Evolutionary conservation across 1,140 invertebrate genomes (phyloP), one percentile per base, ranked within the genome.

Genomic region (Batillaria attramentaria): DNA sequence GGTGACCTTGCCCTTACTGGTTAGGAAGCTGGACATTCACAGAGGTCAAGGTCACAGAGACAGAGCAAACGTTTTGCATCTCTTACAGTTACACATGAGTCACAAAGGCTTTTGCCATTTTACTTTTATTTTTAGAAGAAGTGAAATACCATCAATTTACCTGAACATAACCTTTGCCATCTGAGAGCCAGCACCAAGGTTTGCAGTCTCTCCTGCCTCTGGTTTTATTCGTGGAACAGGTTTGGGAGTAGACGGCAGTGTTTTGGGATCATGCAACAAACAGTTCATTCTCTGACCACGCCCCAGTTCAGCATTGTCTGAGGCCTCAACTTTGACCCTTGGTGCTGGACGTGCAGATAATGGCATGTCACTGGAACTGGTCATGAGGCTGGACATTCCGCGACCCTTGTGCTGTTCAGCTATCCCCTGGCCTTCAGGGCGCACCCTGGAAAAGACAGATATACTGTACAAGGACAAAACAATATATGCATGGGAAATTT

Each of bases 241-340:
- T 74, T 76, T 80, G 0, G 84, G 77, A 2, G 84, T 79, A 16
- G 78, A 76, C 5, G 76, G 82, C 24, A 80, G 54, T 4, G 73
- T 57, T 6, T 83, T 81, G 24, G 81, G 68, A 66, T 80, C 82
- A 41, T 86, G 84, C 18, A 88, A 60, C 13, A 88, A 75, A 20
- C 46, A 72, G 41, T 83, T 84, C 82, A 85, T 87, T 33, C 86
- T 73, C 65, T 83, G 79, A 8, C 88, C 87, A 62, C 84, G 84
- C 46, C 83, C 84, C 31, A 87, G 46, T 1, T 84, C 78, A 4
- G 87, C 86, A 70, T 83, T 87, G 4, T 83, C 84, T 54, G 86
- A 83, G 0, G 79, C 89, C 66, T 89, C 89, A 0, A 72, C 73
- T 82, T 88, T 90, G 0, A 90, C 89, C 24, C 88, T 79, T 4